Percentiles rank a stretch among this genome's conserved stretches.
Conservation (phyloP, 2,113 vertebrate species). For the Hylia prasina region DNA sequence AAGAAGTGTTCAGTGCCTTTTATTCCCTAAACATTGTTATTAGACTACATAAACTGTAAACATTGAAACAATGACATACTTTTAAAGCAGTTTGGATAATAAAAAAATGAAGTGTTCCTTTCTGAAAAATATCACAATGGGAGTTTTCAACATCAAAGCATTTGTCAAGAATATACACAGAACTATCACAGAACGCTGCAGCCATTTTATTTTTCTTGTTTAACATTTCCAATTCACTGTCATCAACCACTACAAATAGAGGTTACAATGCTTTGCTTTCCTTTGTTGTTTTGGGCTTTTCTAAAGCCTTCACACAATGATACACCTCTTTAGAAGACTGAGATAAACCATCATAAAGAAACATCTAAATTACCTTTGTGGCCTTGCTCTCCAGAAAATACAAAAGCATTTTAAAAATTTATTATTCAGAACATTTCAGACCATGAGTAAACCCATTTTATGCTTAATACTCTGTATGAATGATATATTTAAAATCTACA, state of each 20-base stretch:
- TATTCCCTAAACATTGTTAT: background rate
- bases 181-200: background rate
- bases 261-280: background rate
- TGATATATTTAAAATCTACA: background rate
- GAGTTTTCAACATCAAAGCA: constrained; percentile 1
- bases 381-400: background rate
- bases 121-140: background rate
- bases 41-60: background rate
- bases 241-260: constrained; percentile 12
- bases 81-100: constrained; percentile 1
- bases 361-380: background rate
- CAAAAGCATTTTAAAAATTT: background rate
- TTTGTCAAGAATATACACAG: constrained; percentile 8
- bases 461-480: background rate
- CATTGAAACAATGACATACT: background rate
- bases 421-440: background rate
- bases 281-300: background rate
- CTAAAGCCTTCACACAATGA: background rate
- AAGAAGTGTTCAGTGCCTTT: background rate
- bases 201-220: constrained; percentile 27
- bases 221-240: constrained; percentile 28
- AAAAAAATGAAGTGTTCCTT: constrained; percentile 1
- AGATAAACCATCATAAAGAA: constrained; percentile 20
- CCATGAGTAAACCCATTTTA: background rate
- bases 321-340: background rate